phyloP scores from a whole-genome alignment of 2,113 vertebrate species.

The Hyperopisus bebe region DNA sequence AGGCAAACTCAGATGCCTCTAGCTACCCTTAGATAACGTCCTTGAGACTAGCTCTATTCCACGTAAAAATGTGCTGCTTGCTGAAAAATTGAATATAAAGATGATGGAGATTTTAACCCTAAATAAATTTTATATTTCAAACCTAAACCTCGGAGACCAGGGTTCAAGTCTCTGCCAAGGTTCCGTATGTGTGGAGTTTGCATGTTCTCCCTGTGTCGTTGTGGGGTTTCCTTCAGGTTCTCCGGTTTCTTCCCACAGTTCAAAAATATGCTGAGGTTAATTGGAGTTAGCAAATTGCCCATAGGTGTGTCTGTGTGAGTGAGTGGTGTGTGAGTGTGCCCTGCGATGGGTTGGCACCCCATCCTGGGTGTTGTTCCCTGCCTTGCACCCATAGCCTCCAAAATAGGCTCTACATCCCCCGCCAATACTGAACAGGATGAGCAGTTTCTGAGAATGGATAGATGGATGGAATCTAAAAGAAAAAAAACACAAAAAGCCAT shows the following conservation, averaged over 20 bases:
- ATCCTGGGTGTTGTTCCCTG: not conserved
- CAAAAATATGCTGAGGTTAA: not conserved
- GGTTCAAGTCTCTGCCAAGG: not conserved
- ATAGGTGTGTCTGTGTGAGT: not conserved
- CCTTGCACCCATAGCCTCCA: not conserved
- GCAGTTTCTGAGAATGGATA: not conserved
- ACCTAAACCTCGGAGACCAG: not conserved
- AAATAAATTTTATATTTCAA: not conserved
- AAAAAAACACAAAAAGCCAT: not conserved
- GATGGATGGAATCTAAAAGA: not conserved
- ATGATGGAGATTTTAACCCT: not conserved
- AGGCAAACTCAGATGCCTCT: conserved; percentile 22
- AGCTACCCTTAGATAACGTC: conserved; percentile 27
- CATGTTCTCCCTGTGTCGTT: not conserved
- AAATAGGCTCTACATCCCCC: not conserved
- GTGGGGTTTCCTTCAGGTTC: not conserved
- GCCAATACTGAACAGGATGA: not conserved
- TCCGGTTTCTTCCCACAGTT: not conserved
- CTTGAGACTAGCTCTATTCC: conserved; percentile 30
- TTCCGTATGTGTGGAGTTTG: not conserved
- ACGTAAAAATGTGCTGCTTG: conserved; percentile 37
- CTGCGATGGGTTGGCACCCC: not conserved
- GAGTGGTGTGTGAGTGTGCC: not conserved
- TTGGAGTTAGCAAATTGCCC: not conserved
- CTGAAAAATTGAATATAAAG: conserved; percentile 27